phyloP scores from a whole-genome alignment of 2,797 vertebrate species.

The Decapterus maruadsi region DNA sequence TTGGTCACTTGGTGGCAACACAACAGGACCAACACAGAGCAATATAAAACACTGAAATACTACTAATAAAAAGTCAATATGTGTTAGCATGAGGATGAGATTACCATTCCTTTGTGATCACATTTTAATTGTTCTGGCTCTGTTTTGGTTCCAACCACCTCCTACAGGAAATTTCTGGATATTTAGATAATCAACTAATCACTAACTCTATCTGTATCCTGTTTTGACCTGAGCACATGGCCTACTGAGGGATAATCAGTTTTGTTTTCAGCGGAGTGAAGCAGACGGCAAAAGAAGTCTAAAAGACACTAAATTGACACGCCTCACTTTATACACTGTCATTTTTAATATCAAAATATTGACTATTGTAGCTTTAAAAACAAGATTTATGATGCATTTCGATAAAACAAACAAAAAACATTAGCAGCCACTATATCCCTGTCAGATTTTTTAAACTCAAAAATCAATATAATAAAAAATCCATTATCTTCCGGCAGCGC shows the following conservation, averaged over 20 bases:
- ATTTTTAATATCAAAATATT: not conserved
- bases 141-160: not conserved
- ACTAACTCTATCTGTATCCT: not conserved
- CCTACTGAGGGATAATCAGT: not conserved
- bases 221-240: not conserved
- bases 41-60: not conserved
- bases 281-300: not conserved
- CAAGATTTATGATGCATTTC: not conserved
- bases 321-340: not conserved
- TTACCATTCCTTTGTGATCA: not conserved
- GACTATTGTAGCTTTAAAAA: not conserved
- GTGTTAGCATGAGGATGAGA: not conserved
- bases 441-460: not conserved
- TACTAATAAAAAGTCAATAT: not conserved
- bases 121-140: no score
- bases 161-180: not conserved
- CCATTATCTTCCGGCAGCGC: not conserved
- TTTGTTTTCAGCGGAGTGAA: not conserved
- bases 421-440: not conserved
- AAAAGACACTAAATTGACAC: not conserved
- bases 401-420: not conserved
- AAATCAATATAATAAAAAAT: slow-evolving; percentile 16
- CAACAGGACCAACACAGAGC: not conserved
- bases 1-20: not conserved
- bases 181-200: not conserved